phyloP scores from a whole-genome alignment of 1,140 invertebrate species.

The Ceratoteleas bidentatus region DNA sequence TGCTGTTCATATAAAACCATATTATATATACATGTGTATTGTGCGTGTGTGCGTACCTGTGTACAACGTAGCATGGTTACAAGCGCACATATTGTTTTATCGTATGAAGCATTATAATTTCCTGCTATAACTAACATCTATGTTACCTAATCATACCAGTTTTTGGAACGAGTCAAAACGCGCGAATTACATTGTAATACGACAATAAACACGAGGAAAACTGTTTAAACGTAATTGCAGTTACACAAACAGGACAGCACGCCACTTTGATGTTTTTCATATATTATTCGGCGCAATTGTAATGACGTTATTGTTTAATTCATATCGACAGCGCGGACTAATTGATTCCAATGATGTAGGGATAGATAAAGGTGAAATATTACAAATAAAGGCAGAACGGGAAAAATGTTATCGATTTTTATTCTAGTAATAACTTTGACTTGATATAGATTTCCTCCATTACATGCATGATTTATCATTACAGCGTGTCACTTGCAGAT shows the following conservation, averaged over 20 bases:
- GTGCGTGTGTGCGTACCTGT: background rate
- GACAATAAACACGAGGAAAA: constrained; percentile 36
- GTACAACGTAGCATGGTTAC: constrained; percentile 23
- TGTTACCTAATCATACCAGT: constrained; percentile 43
- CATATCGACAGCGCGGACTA: constrained; percentile 4
- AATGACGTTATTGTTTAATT: constrained; percentile 25
- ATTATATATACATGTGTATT: constrained; percentile 28
- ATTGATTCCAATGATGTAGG: constrained; percentile 22
- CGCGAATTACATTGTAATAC: constrained; percentile 28
- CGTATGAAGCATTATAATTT: constrained; percentile 54
- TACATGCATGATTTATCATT: constrained; percentile 63
- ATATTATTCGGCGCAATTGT: background rate
- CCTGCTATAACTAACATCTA: constrained; percentile 41
- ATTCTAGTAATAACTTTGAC: constrained; percentile 58
- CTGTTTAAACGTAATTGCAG: constrained; percentile 22
- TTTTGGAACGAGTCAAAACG: constrained; percentile 32
- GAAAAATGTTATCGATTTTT: constrained; percentile 46
- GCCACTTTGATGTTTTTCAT: constrained; percentile 18
- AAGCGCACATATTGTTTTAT: constrained; percentile 52
- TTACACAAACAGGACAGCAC: constrained; percentile 10
- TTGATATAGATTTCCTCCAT: constrained; percentile 46
- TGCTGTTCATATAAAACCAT: constrained; percentile 42
- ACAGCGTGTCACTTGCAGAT: constrained; percentile 61
- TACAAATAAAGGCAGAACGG: constrained; percentile 22
- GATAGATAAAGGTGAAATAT: constrained; percentile 8